Base-by-base conservation (phyloP, 2,113 vertebrate genomes). In the Entelurus aequoreus region DNA sequence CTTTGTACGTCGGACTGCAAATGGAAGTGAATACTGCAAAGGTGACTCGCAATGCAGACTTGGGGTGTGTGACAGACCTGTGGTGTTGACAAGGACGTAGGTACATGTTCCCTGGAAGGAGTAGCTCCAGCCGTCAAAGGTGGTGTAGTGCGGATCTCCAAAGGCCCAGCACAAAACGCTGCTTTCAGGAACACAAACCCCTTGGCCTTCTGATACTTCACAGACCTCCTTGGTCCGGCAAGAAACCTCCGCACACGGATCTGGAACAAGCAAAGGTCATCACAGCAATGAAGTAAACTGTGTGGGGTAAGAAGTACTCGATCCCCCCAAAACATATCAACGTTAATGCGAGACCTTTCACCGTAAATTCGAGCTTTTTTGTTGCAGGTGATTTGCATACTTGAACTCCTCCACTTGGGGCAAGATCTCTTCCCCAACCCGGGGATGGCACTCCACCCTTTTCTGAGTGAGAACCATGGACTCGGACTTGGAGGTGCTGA, bases 71-170 rank as follows among this genome's bases (percentile, higher is more conserved):
- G 15, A 5, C 50, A 14, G 46, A 74, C 72, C 72, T 69, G 72
- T 74, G 9, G 72, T 74, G 40, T 69, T 69, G 36, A 74, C 48
- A 1, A 74, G 66, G 21, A 74, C 11, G 9, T 74, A 74, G 42
- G 14, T 58, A 57, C 72, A 74, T 48, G 72, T 74, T 74, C 72
- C 72, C 42, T 74, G 72, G 48, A 74, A 74, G 1, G 72, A 58
- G 37, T 44, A 74, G 4, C 3, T 42, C 12, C 2, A 14, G 4
- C 51, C 58, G 7, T 74, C 72, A 42, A 69, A 61, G 0, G 66
- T 58, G 6, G 5, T 53, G 58, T 58, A 69, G 42, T 74, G 72
- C 6, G 72, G 72, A 55, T 74, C 72, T 0, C 72, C 72, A 3
- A 14, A 44, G 14, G 10, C 28, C 58, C 62, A 65, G 21, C 72